phyloP scores from a whole-genome alignment of 2,888 invertebrate genomes.

The Chymomyza fuscimana region DNA sequence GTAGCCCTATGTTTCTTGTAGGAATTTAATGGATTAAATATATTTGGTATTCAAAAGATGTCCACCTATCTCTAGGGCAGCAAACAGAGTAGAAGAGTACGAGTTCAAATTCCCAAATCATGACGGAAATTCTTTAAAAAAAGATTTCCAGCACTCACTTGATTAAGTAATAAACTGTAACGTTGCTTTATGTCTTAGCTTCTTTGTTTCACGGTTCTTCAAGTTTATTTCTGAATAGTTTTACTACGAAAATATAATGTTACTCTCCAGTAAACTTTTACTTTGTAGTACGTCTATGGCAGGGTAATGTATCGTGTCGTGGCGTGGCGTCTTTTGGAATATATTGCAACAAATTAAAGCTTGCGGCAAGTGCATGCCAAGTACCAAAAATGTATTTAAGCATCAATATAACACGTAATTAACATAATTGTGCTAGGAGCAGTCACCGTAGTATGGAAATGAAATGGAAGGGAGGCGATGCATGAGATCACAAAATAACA shows the following conservation, averaged over 20 bases:
- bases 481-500: constrained; percentile 52
- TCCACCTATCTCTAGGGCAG: too few species aligned
- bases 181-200: too few species aligned
- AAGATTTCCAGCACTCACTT: too few species aligned
- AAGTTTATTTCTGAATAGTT: background rate
- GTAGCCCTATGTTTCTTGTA: too few species aligned
- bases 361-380: background rate
- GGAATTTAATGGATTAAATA: too few species aligned
- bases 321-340: background rate
- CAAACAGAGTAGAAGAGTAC: too few species aligned
- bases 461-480: constrained; percentile 24
- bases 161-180: too few species aligned
- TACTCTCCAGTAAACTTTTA: background rate
- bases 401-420: constrained; percentile 69
- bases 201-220: background rate
- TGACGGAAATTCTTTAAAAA: too few species aligned
- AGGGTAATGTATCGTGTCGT: background rate
- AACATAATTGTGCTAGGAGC: constrained; percentile 62
- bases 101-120: too few species aligned
- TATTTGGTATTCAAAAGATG: too few species aligned
- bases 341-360: background rate
- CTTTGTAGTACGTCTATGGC: background rate
- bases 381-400: constrained; percentile 47
- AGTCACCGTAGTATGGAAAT: background rate
- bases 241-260: background rate